Evolutionary conservation across 1,140 invertebrate species (phyloP).

Genomic region (Pristionchus pacificus): DNA sequence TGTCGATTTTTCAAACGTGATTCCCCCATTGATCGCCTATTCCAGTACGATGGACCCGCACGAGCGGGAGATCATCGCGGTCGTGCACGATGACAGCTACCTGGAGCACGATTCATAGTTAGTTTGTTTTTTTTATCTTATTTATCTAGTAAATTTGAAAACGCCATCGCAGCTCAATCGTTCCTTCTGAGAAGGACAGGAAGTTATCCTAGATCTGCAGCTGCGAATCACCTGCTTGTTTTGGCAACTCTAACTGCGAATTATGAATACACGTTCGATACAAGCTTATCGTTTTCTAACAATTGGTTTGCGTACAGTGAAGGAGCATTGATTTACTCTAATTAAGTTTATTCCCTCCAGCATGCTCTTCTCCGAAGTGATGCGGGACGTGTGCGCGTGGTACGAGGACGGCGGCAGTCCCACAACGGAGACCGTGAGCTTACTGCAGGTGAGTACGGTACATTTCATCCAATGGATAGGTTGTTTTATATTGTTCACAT

Average conservation of each 20-base stretch:
- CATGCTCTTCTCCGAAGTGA: conserved; percentile 70
- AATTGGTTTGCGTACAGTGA: no score
- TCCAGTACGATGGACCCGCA: conserved; percentile 58
- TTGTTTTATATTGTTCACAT: not conserved
- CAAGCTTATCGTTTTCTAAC: no score
- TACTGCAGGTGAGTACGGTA: not conserved
- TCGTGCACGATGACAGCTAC: conserved; percentile 66
- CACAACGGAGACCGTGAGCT: no score
- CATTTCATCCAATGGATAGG: not conserved
- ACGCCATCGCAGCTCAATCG: no score
- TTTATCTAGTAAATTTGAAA: no score
- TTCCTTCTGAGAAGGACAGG: no score
- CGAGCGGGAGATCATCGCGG: conserved; percentile 61
- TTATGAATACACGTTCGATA: no score
- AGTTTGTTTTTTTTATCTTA: conserved; percentile 58
- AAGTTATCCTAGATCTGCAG: no score
- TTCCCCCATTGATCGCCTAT: conserved; percentile 2
- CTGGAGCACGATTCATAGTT: conserved; percentile 74
- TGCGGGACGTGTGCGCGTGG: conserved; percentile 70
- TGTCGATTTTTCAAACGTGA: no score
- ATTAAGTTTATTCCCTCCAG: conserved; percentile 60
- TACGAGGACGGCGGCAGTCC: conserved; percentile 62
- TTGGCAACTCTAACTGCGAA: no score
- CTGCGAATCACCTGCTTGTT: no score
- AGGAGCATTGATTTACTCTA: conserved; percentile 12